These are phyloP conservation scores for Pheucticus melanocephalus DNA, from an alignment of 2,113 vertebrate species.

Conservation along the genomic window DNA sequence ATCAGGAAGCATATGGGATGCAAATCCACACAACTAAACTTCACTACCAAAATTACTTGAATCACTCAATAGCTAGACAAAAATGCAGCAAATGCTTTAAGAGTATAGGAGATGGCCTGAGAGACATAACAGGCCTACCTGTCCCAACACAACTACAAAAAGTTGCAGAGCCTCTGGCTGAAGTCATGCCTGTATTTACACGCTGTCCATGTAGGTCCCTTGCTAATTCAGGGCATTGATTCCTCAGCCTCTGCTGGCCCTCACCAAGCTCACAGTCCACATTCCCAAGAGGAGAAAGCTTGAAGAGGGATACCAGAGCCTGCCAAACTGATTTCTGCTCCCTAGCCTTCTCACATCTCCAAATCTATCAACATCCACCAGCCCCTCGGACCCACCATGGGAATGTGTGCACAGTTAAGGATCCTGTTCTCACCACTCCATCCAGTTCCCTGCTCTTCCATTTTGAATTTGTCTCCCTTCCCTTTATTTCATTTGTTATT, in stretches of 20 bases:
- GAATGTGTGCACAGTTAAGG: background rate
- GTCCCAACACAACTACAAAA: background rate
- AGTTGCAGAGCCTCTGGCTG: background rate
- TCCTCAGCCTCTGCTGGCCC: background rate
- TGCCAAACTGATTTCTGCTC: background rate
- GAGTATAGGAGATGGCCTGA: background rate
- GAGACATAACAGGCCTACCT: background rate
- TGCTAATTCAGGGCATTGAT: background rate
- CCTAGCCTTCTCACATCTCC: background rate
- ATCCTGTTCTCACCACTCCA: background rate
- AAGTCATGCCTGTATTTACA: background rate
- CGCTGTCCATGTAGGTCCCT: background rate
- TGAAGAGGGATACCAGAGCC: background rate
- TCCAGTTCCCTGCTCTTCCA: background rate
- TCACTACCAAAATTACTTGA: background rate
- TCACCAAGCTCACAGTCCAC: background rate
- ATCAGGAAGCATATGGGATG: background rate
- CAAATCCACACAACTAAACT: background rate
- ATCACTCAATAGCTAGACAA: background rate
- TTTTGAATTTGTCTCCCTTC: background rate
- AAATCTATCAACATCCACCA: background rate
- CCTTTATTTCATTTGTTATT: background rate
- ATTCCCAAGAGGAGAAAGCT: background rate
- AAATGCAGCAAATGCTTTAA: background rate
- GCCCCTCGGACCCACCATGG: fast-evolving